Percentiles rank a stretch among this genome's conserved stretches.
phyloP scores from a whole-genome alignment of 2,113 vertebrate genomes.

The Pandion haliaetus region DNA sequence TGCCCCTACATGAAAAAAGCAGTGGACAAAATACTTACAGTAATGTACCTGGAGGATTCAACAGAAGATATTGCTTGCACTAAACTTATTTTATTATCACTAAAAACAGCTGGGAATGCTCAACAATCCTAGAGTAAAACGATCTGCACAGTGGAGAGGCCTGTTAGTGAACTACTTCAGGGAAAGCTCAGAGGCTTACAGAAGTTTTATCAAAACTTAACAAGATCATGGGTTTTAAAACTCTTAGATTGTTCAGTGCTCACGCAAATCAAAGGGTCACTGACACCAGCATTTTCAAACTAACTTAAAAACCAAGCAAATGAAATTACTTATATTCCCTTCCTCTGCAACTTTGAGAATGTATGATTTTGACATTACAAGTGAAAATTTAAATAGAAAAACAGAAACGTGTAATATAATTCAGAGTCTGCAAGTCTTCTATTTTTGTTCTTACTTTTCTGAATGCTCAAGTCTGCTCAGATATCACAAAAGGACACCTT shows the following conservation, averaged over 20 bases:
- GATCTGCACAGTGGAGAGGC: background rate
- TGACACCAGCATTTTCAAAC: background rate
- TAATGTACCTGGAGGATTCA: background rate
- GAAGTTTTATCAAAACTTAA: background rate
- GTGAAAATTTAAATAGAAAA: background rate
- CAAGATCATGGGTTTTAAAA: background rate
- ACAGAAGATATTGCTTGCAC: background rate
- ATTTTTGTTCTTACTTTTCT: background rate
- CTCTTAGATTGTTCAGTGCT: background rate
- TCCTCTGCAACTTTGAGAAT: background rate
- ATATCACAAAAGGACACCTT: background rate
- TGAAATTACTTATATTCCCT: background rate
- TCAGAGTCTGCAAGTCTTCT: background rate
- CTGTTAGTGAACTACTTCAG: background rate
- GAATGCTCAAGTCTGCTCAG: background rate
- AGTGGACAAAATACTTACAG: background rate
- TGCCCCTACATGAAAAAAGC: background rate
- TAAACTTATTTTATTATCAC: background rate
- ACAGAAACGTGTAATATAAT: background rate
- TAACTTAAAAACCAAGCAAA: background rate
- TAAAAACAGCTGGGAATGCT: background rate
- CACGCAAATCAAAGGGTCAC: background rate
- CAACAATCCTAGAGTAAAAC: background rate
- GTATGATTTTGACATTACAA: background rate
- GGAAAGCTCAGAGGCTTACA: background rate